Percentiles rank a stretch among this genome's conserved stretches.
These are phyloP conservation scores for Ashinkailepas kermadecensis DNA, from an alignment of 2,888 invertebrate species.

Conservation along the genomic window DNA sequence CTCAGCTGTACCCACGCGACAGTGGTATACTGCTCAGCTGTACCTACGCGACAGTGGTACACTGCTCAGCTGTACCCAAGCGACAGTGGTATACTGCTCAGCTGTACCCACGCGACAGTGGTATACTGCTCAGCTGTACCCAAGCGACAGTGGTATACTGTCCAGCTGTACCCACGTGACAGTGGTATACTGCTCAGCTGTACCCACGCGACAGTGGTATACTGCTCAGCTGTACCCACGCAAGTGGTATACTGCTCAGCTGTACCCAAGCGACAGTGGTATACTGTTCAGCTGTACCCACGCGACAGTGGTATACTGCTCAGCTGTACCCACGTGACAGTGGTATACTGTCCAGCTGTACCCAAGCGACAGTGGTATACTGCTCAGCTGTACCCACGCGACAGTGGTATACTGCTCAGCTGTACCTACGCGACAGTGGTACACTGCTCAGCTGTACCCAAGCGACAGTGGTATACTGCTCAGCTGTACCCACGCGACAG, in stretches of 20 bases:
- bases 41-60: slow-evolving; percentile 59
- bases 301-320: slow-evolving; percentile 60
- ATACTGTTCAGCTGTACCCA: slow-evolving; percentile 41
- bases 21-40: no score
- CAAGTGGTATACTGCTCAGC: no score
- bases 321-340: no score
- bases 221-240: slow-evolving; percentile 44
- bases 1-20: slow-evolving; percentile 39
- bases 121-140: slow-evolving; percentile 52
- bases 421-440: slow-evolving; percentile 56
- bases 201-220: no score
- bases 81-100: no score
- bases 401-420: no score
- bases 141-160: no score
- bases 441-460: slow-evolving; percentile 50
- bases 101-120: slow-evolving; percentile 54
- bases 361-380: slow-evolving; percentile 61
- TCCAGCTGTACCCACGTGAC: slow-evolving; percentile 47
- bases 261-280: no score
- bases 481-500: slow-evolving; percentile 52
- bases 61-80: slow-evolving; percentile 45
- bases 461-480: no score
- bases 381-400: slow-evolving; percentile 42
- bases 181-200: slow-evolving; percentile 60
- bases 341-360: no score